phyloP scores from a whole-genome alignment of 2,797 vertebrate species.

The Microchirus variegatus region DNA sequence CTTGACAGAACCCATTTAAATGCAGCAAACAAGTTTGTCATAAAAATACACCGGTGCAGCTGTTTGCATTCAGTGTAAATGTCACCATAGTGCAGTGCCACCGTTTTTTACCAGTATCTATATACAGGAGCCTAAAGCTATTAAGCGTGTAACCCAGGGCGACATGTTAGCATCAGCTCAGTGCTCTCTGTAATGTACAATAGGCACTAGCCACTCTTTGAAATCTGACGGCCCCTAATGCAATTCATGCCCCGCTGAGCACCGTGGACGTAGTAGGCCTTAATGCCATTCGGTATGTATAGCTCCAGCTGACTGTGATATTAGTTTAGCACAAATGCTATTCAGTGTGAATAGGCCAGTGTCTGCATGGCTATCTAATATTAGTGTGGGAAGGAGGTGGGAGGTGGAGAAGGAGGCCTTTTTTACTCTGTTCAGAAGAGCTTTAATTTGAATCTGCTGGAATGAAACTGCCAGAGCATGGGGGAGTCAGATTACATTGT shows the following conservation, averaged over 20 bases:
- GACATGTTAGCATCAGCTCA: conserved; percentile 54
- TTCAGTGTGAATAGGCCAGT: conserved; percentile 71
- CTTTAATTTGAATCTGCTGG: conserved; percentile 79
- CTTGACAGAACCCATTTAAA: too few relatives aligned
- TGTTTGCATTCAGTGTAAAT: conserved; percentile 31
- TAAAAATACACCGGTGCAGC: conserved; percentile 6
- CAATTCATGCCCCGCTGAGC: conserved; percentile 69
- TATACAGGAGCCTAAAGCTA: conserved; percentile 46
- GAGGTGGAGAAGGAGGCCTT: conserved; percentile 47
- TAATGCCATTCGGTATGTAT: conserved; percentile 71
- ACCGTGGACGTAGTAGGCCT: conserved; percentile 51
- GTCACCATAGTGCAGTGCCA: conserved; percentile 9
- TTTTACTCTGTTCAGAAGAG: conserved; percentile 72
- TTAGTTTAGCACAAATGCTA: conserved; percentile 78
- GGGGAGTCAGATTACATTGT: conserved; percentile 73
- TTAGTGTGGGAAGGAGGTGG: conserved; percentile 51
- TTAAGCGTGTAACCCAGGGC: conserved; percentile 57
- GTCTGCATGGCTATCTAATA: conserved; percentile 73
- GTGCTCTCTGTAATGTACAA: conserved; percentile 40
- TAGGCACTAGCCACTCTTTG: conserved; percentile 48
- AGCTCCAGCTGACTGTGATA: conserved; percentile 73
- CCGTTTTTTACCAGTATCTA: conserved; percentile 17
- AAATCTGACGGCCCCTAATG: conserved; percentile 59
- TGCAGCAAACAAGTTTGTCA: neutral
- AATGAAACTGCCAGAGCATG: conserved; percentile 72